These are phyloP conservation scores for Dreissena rostriformis DNA, from an alignment of 1,140 invertebrate species.

Conservation along the genomic window DNA sequence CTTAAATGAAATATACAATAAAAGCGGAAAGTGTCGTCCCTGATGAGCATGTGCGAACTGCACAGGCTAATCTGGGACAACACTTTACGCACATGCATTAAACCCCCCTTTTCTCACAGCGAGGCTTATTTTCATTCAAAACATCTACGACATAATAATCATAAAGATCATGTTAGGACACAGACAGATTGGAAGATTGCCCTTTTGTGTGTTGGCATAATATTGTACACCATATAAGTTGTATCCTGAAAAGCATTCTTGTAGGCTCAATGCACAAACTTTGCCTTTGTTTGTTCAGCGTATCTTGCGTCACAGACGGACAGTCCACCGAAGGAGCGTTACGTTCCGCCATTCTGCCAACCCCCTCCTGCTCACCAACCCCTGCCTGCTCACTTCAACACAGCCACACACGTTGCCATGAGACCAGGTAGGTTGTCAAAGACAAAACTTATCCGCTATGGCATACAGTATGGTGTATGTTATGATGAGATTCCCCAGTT, in stretches of 20 bases:
- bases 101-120: too few species aligned
- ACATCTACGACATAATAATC: too few species aligned
- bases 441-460: too few species aligned
- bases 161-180: too few species aligned
- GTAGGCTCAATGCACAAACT: background rate
- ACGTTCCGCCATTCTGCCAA: slow-evolving; percentile 72
- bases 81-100: too few species aligned
- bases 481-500: too few species aligned
- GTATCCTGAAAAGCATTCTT: background rate
- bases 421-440: slow-evolving; percentile 72
- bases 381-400: slow-evolving; percentile 74
- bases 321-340: slow-evolving; percentile 54
- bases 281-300: slow-evolving; percentile 38
- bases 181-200: background rate
- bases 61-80: too few species aligned
- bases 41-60: too few species aligned
- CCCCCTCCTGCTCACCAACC: slow-evolving; percentile 76
- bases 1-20: too few species aligned
- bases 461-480: too few species aligned
- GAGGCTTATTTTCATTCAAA: too few species aligned
- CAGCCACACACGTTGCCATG: slow-evolving; percentile 76
- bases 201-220: background rate
- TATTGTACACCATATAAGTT: background rate
- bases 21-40: too few species aligned
- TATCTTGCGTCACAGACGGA: slow-evolving; percentile 51